Percentiles rank a stretch among this genome's conserved stretches.
Evolutionary conservation across 1,140 invertebrate species (phyloP).

Genomic region (Cephus cinctus): DNA sequence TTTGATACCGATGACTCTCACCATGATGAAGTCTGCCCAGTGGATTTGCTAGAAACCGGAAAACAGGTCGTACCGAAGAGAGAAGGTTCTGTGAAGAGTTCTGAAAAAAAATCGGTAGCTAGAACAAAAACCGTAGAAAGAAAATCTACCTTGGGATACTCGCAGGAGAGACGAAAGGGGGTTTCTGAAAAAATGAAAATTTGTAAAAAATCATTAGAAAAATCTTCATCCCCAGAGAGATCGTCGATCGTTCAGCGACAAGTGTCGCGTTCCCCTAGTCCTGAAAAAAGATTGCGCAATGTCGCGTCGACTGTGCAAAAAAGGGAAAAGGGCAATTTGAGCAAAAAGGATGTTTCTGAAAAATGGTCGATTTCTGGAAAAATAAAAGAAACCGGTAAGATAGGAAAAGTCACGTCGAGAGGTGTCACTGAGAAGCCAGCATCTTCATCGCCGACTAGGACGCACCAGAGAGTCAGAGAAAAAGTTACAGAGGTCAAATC

Average conservation of each 20-base stretch:
- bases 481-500: conserved; percentile 12
- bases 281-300: conserved; percentile 1
- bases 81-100: neutral
- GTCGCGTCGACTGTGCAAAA: no score
- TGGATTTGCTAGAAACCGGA: neutral
- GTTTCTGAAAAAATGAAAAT: no score
- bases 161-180: neutral
- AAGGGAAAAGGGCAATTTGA: no score
- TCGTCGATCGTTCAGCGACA: no score
- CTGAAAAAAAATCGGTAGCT: neutral
- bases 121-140: conserved; percentile 5
- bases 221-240: conserved; percentile 8
- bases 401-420: conserved; percentile 5
- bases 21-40: no score
- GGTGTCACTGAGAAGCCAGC: conserved; percentile 5
- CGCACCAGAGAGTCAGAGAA: conserved; percentile 16
- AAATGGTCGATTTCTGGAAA: no score
- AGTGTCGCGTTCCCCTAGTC: neutral
- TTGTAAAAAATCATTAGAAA: no score
- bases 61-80: neutral
- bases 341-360: no score
- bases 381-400: conserved; percentile 1
- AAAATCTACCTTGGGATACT: neutral
- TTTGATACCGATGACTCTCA: no score
- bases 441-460: conserved; percentile 14